Evolutionary conservation across 2,113 vertebrate genomes (phyloP).

Genomic region (Procapra przewalskii): DNA sequence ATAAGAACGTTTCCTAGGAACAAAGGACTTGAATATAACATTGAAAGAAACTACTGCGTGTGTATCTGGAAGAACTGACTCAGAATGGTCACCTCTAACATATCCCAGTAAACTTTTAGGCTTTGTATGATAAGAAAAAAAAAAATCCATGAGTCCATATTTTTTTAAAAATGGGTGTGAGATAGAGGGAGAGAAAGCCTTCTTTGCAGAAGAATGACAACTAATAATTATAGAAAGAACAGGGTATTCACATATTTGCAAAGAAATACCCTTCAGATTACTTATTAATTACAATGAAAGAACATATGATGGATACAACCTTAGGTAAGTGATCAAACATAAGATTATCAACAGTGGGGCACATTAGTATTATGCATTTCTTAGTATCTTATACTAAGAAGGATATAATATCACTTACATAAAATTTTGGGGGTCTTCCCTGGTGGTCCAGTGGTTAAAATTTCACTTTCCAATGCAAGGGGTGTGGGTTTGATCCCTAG

Average conservation of each 20-base stretch:
- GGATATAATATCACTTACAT: neutral
- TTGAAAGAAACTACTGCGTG: neutral
- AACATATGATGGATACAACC: neutral
- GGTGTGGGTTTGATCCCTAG: neutral
- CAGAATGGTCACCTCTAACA: neutral
- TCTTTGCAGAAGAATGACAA: neutral
- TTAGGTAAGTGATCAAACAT: neutral
- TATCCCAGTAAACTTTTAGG: neutral
- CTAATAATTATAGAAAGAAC: neutral
- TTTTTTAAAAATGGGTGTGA: neutral
- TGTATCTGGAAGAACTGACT: neutral
- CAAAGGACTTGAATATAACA: neutral
- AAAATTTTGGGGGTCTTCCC: neutral
- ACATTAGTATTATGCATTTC: neutral
- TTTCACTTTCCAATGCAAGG: neutral
- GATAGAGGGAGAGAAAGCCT: neutral
- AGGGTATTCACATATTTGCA: neutral
- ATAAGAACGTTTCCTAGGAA: neutral
- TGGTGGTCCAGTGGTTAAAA: neutral
- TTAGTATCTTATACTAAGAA: neutral
- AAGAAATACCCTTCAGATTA: neutral
- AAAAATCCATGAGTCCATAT: neutral
- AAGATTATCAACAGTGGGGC: neutral
- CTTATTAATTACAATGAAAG: neutral
- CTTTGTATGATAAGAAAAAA: neutral